Base-by-base conservation (phyloP, 2,797 vertebrate genomes). In the Basileuterus tristriatus region DNA sequence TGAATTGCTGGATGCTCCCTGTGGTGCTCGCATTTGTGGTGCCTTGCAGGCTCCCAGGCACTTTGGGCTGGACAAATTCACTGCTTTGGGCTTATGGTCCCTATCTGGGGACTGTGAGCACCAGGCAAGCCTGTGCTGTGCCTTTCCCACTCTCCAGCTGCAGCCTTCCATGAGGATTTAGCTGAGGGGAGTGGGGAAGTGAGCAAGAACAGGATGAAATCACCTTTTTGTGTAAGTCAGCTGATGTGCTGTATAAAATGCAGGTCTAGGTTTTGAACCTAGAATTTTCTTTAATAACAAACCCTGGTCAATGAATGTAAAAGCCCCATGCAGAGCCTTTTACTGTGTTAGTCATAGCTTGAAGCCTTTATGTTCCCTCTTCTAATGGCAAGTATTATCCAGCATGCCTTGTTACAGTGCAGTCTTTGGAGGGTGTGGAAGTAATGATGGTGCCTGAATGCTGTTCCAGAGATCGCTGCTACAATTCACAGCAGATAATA, bases 401-500 rank as follows among this genome's bases (percentile, higher is more conserved):
- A 95, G 97, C 89, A 90, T 75, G 81, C 96, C 95, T 95, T 96
- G 96, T 96, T 94, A 93, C 82, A 85, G 89, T 63, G 72, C 93
- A 81, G 93, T 94, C 95, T 97, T 94, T 91, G 94, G 96, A 97
- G 97, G 96, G 96, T 96, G 97, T 98, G 96, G 96, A 97, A 96
- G 95, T 97, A 97, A 98, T 97, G 97, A 98, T 97, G 97, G 97
- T 96, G 96, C 94, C 96, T 96, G 83, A 97, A 97, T 96, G 95
- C 94, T 96, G 97, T 97, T 98, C 97, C 96, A 95, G 92, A 96
- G 97, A 98, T 97, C 89, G 5, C 95, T 97, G 97, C 93, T 97
- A 97, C 97, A 97, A 97, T 98, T 98, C 98, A 97, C 96, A 97
- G 96, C 96, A 96, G 96, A 98, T 97, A 98, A 98, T 97, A 95